These are phyloP conservation scores for Rhopalosiphum maidis DNA, from an alignment of 1,140 invertebrate genomes.

Conservation along the genomic window DNA sequence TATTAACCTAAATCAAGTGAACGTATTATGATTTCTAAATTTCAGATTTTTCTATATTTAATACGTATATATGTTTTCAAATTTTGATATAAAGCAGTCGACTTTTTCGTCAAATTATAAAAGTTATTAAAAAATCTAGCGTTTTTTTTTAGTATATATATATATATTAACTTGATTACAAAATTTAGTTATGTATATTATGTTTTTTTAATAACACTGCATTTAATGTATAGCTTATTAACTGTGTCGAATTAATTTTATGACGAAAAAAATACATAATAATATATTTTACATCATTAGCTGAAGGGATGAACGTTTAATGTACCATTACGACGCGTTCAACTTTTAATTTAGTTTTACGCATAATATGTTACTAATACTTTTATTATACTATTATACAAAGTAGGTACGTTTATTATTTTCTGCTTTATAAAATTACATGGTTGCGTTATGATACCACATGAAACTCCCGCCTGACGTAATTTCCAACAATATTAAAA, in stretches of 20 bases:
- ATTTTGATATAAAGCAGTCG: not conserved
- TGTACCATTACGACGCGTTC: not conserved
- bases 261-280: not conserved
- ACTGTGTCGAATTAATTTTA: slow-evolving; percentile 10
- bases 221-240: slow-evolving; percentile 20
- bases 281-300: not conserved
- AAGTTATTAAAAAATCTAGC: not conserved
- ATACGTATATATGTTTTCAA: not conserved
- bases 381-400: slow-evolving; percentile 1
- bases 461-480: not conserved
- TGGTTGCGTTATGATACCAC: not conserved
- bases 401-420: not conserved
- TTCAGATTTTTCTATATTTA: too few species aligned
- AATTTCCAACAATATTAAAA: not conserved
- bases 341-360: slow-evolving; percentile 27
- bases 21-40: not conserved
- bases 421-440: not conserved
- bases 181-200: not conserved
- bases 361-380: slow-evolving; percentile 8
- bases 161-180: not conserved
- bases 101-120: not conserved
- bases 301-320: not conserved
- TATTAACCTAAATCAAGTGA: too few species aligned
- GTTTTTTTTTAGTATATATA: not conserved
- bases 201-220: not conserved